A percentile compares a stretch with the other conserved stretches of the same genome.
Evolutionary conservation across 2,113 vertebrate species (phyloP).

Genomic region (Myrmophylax atrothorax): DNA sequence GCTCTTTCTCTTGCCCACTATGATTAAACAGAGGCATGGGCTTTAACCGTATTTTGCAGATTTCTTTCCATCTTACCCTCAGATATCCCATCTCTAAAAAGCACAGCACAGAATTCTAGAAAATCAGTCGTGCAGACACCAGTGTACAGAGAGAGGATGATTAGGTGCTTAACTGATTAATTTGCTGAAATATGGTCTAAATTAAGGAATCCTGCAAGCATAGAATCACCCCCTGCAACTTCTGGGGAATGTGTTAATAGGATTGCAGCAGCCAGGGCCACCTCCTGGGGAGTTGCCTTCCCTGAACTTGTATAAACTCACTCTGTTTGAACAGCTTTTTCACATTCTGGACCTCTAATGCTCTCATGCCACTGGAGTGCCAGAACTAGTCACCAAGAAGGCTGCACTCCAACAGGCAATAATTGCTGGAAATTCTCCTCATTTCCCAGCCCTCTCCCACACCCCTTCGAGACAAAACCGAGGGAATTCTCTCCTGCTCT

Average conservation of each 20-base stretch:
- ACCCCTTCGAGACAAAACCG: slow-evolving; percentile 24
- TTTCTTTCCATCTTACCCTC: background rate
- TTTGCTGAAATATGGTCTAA: background rate
- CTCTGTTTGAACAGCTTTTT: background rate
- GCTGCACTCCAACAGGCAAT: slow-evolving; percentile 52
- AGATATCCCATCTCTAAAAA: background rate
- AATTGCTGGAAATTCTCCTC: slow-evolving; percentile 51
- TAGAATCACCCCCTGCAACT: background rate
- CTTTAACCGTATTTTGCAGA: background rate
- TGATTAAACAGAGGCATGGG: background rate
- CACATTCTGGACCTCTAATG: background rate
- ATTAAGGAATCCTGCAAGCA: background rate
- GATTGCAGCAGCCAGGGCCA: background rate
- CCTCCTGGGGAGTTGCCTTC: background rate
- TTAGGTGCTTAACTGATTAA: background rate
- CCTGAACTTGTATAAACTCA: background rate
- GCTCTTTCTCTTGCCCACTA: background rate
- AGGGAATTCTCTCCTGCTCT: slow-evolving; percentile 1
- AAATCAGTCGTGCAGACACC: background rate
- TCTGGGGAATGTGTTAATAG: background rate
- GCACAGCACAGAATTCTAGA: background rate
- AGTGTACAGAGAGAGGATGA: background rate
- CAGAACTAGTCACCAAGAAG: slow-evolving; percentile 60
- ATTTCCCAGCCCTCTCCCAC: slow-evolving; percentile 15
- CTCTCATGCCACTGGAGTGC: background rate